These are phyloP conservation scores for Philhelius pedissequus DNA, from an alignment of 2,888 invertebrate genomes.

Conservation along the genomic window DNA sequence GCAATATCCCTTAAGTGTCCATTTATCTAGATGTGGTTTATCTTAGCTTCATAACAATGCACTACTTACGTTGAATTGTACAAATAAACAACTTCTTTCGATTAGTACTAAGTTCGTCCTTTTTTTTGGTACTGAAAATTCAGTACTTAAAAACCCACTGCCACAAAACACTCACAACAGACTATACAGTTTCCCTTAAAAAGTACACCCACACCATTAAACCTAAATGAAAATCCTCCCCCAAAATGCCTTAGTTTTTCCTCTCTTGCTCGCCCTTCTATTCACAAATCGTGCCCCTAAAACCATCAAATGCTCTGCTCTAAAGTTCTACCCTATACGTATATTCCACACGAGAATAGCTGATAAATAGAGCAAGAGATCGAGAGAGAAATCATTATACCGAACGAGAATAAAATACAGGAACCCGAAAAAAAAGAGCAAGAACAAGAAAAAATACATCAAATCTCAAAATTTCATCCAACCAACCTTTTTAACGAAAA, in stretches of 20 bases:
- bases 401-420: conserved; percentile 14
- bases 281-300: conserved; percentile 22
- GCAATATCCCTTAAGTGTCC: too few relatives aligned
- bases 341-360: conserved; percentile 27
- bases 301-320: conserved; percentile 11
- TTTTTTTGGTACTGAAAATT: background rate
- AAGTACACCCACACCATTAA: conserved; percentile 40
- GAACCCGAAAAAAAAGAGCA: background rate
- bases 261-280: conserved; percentile 16
- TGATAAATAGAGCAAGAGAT: conserved; percentile 16
- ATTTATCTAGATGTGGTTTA: too few relatives aligned
- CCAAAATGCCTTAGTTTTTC: conserved; percentile 7
- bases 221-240: background rate
- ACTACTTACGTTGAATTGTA: too few relatives aligned
- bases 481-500: conserved; percentile 71
- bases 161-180: conserved; percentile 19
- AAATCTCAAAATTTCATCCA: conserved; percentile 52
- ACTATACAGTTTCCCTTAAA: conserved; percentile 27
- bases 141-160: background rate
- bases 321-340: conserved; percentile 7
- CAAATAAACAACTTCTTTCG: background rate
- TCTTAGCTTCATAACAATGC: too few relatives aligned
- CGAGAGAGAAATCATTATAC: conserved; percentile 40
- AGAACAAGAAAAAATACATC: conserved; percentile 20
- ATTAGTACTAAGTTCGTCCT: background rate